Percentiles rank a stretch among this genome's conserved stretches.
These are phyloP conservation scores for Microvelia longipes DNA, from an alignment of 1,140 invertebrate species.

Conservation along the genomic window DNA sequence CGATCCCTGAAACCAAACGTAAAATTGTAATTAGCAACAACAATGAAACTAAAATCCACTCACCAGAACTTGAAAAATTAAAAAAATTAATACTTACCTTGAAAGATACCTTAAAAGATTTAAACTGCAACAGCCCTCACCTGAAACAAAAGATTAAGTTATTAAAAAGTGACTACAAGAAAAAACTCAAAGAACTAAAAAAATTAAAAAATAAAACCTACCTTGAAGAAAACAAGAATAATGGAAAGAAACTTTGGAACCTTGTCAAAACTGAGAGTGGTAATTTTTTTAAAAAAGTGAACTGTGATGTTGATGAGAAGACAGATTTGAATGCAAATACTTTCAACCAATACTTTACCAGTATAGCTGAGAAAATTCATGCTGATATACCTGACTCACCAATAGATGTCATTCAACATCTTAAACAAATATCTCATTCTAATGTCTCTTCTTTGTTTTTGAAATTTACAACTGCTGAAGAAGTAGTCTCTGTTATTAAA, in stretches of 20 bases:
- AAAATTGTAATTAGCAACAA: background rate
- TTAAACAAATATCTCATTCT: background rate
- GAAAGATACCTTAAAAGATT: slow-evolving; percentile 5
- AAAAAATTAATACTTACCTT: background rate
- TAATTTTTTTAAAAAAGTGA: background rate
- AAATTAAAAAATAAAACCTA: background rate
- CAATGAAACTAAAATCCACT: background rate
- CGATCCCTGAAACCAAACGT: background rate
- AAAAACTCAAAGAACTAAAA: background rate
- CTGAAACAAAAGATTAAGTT: slow-evolving; percentile 4
- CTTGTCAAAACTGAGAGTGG: background rate
- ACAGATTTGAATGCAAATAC: background rate
- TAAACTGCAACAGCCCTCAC: slow-evolving; percentile 1
- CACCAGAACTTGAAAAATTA: background rate
- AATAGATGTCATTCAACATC: background rate
- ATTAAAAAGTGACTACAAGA: background rate
- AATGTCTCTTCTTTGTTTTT: background rate
- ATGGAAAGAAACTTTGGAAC: background rate
- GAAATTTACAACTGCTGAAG: background rate
- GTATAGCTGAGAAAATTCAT: background rate
- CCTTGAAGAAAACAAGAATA: background rate
- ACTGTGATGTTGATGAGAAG: background rate
- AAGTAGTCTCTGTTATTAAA: background rate
- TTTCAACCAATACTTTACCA: background rate
- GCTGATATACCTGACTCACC: background rate